A percentile compares a stretch with the other conserved stretches of the same genome.
phyloP scores from a whole-genome alignment of 2,797 vertebrate species.

The Sebastolobus altivelis region DNA sequence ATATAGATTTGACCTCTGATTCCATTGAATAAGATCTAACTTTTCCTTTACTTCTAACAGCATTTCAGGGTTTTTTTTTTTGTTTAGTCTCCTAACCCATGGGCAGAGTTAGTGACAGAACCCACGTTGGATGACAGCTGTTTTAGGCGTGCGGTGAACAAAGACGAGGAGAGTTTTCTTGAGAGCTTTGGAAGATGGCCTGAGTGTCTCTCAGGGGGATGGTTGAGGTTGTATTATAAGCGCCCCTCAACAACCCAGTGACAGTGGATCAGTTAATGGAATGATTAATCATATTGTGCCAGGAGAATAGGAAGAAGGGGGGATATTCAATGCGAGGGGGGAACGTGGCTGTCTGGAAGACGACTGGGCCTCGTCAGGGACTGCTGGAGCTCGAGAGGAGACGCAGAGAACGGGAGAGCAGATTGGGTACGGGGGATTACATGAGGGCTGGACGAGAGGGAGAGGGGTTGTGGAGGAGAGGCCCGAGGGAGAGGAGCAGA shows the following conservation, averaged over 20 bases:
- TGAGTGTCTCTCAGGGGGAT: slow-evolving; percentile 57
- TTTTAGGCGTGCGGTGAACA: slow-evolving; percentile 55
- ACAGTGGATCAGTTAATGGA: slow-evolving; percentile 71
- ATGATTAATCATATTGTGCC: slow-evolving; percentile 73
- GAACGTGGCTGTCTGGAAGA: slow-evolving; percentile 60
- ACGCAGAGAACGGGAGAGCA: slow-evolving; percentile 52
- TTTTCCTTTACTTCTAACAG: slow-evolving; percentile 8
- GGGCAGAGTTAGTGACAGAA: slow-evolving; percentile 53
- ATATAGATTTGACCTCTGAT: background rate
- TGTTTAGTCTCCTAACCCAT: slow-evolving; percentile 13
- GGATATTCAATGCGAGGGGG: slow-evolving; percentile 40
- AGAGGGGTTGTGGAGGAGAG: slow-evolving; percentile 42
- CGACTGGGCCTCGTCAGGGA: slow-evolving; percentile 64
- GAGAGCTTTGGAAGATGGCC: slow-evolving; percentile 67
- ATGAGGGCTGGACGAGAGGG: slow-evolving; percentile 50
- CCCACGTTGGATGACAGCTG: slow-evolving; percentile 51
- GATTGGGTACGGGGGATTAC: slow-evolving; percentile 72
- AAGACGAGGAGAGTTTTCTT: slow-evolving; percentile 52
- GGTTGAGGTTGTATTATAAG: slow-evolving; percentile 62
- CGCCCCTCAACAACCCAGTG: slow-evolving; percentile 56
- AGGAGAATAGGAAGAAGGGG: slow-evolving; percentile 56
- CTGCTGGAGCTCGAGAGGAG: slow-evolving; percentile 54
- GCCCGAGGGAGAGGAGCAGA: slow-evolving; percentile 35
- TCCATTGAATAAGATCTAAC: background rate
- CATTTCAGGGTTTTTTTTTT: background rate